Percentiles rank a stretch among this genome's conserved stretches.
Evolutionary conservation across 2,113 vertebrate genomes (phyloP).

Genomic region (Accipiter cooperii): DNA sequence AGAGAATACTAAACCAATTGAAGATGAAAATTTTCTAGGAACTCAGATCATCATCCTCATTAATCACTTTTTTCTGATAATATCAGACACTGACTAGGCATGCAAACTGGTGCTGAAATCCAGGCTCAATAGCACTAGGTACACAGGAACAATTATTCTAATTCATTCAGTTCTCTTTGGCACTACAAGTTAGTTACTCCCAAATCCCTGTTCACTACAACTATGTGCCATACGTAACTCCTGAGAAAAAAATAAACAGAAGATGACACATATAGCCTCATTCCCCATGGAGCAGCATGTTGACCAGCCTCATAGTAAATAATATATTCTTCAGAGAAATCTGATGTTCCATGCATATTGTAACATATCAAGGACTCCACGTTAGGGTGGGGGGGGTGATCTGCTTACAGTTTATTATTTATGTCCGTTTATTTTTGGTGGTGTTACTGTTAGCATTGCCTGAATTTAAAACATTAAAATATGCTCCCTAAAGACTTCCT

Average conservation of each 20-base stretch:
- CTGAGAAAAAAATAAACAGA: neutral
- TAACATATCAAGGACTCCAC: neutral
- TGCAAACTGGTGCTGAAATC: neutral
- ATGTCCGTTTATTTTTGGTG: neutral
- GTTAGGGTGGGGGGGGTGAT: accelerated
- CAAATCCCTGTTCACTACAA: neutral
- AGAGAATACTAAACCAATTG: neutral
- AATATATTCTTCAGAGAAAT: neutral
- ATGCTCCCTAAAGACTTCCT: neutral
- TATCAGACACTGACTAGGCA: neutral
- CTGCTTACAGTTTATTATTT: neutral
- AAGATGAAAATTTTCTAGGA: neutral
- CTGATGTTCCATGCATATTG: neutral
- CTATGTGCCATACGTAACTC: neutral
- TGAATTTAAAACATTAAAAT: neutral
- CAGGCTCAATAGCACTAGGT: neutral
- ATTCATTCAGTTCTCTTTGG: neutral
- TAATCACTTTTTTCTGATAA: neutral
- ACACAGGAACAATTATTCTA: neutral
- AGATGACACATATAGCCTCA: neutral
- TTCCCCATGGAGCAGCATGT: neutral
- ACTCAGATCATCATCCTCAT: neutral
- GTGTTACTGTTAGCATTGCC: neutral
- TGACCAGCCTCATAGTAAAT: neutral
- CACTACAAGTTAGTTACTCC: neutral